phyloP scores from a whole-genome alignment of 2,888 invertebrate genomes.

The Agriopis aurantiaria region DNA sequence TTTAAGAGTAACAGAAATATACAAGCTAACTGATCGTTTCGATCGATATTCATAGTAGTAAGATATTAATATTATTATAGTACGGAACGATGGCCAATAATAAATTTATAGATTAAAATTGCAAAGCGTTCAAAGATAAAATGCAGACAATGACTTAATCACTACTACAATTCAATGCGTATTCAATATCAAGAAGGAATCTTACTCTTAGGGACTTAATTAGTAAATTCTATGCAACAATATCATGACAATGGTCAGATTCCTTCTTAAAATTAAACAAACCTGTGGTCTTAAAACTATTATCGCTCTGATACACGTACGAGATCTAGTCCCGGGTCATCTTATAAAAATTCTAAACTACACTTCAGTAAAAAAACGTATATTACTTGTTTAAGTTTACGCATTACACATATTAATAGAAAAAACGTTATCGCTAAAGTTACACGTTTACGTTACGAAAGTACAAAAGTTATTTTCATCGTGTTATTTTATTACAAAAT shows the following conservation, averaged over 20 bases:
- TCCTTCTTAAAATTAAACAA: constrained; percentile 65
- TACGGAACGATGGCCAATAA: constrained; percentile 37
- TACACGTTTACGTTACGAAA: constrained; percentile 81
- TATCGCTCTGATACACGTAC: constrained; percentile 86
- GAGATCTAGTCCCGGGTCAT: constrained; percentile 70
- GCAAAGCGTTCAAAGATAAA: constrained; percentile 73
- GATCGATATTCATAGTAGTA: constrained; percentile 9
- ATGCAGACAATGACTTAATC: constrained; percentile 73
- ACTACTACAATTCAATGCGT: constrained; percentile 64
- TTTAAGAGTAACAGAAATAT: constrained; percentile 17
- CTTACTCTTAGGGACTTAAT: constrained; percentile 51
- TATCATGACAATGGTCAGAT: constrained; percentile 52
- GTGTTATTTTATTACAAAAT: constrained; percentile 68
- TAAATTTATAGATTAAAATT: constrained; percentile 50
- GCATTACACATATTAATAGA: constrained; percentile 80
- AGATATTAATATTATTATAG: constrained; percentile 22
- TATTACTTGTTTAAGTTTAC: constrained; percentile 74
- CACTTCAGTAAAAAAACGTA: constrained; percentile 83
- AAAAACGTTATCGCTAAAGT: constrained; percentile 79
- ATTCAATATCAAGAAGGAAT: constrained; percentile 67
- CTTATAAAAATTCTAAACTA: constrained; percentile 85
- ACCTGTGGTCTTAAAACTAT: constrained; percentile 73
- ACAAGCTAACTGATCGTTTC: constrained; percentile 9
- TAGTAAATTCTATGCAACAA: constrained; percentile 48
- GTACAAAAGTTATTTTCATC: constrained; percentile 73